Percentiles rank a stretch among this genome's conserved stretches.
Conservation (phyloP, 2,888 invertebrate species). For the Brachynemurus nebulosus region DNA sequence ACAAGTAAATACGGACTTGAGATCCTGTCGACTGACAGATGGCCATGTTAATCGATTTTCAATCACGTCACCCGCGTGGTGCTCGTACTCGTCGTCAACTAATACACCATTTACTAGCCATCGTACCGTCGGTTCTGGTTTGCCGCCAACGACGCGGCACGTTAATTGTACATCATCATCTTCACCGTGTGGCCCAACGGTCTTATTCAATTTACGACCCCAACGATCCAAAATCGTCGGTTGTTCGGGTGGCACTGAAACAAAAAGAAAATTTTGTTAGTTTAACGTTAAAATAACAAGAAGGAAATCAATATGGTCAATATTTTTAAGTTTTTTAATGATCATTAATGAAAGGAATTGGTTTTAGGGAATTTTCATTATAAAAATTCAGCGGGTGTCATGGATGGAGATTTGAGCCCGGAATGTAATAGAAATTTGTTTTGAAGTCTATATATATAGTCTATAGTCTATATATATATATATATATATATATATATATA, state of each 20-base stretch:
- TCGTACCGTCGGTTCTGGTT: slow-evolving; percentile 66
- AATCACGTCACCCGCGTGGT: slow-evolving; percentile 73
- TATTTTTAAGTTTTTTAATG: not conserved
- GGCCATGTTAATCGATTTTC: slow-evolving; percentile 69
- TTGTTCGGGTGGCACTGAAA: slow-evolving; percentile 75
- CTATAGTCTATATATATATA: no score
- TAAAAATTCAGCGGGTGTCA: no score
- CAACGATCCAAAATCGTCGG: slow-evolving; percentile 73
- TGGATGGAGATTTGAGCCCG: no score
- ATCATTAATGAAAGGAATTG: no score
- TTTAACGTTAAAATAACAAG: not conserved
- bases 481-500: no score
- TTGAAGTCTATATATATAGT: no score
- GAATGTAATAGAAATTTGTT: no score
- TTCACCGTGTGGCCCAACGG: slow-evolving; percentile 74
- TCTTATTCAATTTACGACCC: slow-evolving; percentile 68
- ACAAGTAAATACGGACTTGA: slow-evolving; percentile 77
- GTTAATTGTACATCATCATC: slow-evolving; percentile 74
- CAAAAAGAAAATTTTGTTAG: slow-evolving; percentile 14
- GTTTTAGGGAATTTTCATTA: no score
- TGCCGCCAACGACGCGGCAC: slow-evolving; percentile 77
- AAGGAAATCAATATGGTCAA: not conserved
- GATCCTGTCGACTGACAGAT: slow-evolving; percentile 59
- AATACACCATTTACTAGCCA: slow-evolving; percentile 72
- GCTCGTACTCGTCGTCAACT: slow-evolving; percentile 61